Base-by-base conservation (phyloP, 2,797 vertebrate genomes). In the Eospalax fontanierii region DNA sequence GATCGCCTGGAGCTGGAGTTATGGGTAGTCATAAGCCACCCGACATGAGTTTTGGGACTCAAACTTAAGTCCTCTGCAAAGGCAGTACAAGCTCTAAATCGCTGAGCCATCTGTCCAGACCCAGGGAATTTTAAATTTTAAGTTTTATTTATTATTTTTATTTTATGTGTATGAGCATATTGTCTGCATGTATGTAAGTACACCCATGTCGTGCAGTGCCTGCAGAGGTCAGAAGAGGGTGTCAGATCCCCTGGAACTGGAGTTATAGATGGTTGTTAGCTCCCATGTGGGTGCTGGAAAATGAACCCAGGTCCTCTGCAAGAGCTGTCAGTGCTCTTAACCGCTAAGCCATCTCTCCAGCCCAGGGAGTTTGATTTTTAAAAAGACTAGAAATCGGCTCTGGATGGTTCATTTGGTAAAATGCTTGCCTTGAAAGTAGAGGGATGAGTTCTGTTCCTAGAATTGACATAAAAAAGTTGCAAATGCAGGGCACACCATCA, bases 381-480 rank as follows among this genome's bases (percentile, higher is more conserved):
- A 92, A 63, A 95, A 91, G 65, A 33, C 79, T 84, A 87, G 43
- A 94, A 85, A 75, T 11, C 89, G 30, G n/a, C 24, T 30, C 8
- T 12, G 18, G 46, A 24, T 71, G 66, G 21, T 10, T 73, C 35
- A 14, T 5, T 43, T 16, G 6, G 30, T 73, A 61, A 40, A 61
- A 35, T 73, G 38, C 54, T 61, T 61, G 21, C 59, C 59, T 61
- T 61, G 21, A 16, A 33, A 4, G 5, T 26, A 61, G 6, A 63
- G 61, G n/a, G 19, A 61, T 26, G 40, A 87, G 54, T 43, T 74
- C 6, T 22, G 9, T 54, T n/a, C 18, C 70, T 16, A 40, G 35
- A 61, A 40, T 10, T 10, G 9, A 35, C 4, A 22, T 24, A 59
- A 22, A 59, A 59, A 86, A 59, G 54, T 40, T 73, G 26, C 57